Evolutionary conservation across 2,888 invertebrate genomes (phyloP).

Genomic region (Hemistola chrysoprasaria): DNA sequence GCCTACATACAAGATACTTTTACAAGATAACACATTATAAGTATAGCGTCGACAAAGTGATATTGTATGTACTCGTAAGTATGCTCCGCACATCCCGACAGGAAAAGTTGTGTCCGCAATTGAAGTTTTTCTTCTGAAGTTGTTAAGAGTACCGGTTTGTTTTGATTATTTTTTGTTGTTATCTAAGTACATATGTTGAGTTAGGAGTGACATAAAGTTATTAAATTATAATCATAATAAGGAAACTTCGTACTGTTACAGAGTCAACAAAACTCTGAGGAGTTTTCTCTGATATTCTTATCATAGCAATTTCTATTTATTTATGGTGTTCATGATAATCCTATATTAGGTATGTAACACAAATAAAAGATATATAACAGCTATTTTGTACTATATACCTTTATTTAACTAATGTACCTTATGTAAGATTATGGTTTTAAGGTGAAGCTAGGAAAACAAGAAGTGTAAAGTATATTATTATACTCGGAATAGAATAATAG

Average conservation of each 20-base stretch:
- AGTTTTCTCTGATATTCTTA: constrained; percentile 8
- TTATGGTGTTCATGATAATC: constrained; percentile 7
- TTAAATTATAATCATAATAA: constrained; percentile 30
- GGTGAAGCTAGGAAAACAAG: too few species aligned
- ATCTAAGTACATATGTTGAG: constrained; percentile 19
- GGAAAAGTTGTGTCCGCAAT: constrained; percentile 51
- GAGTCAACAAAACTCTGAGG: constrained; percentile 3
- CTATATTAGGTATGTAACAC: too few species aligned
- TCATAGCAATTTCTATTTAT: constrained; percentile 5
- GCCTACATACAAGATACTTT: not conserved
- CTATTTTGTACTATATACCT: too few species aligned
- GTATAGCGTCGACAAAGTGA: constrained; percentile 21
- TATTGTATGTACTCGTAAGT: constrained; percentile 38
- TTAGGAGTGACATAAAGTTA: constrained; percentile 25
- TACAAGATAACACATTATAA: constrained; percentile 2
- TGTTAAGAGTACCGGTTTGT: constrained; percentile 44
- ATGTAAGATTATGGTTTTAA: too few species aligned
- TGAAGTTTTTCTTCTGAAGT: constrained; percentile 52
- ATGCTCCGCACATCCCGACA: constrained; percentile 41
- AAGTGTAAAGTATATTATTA: too few species aligned
- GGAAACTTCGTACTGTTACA: constrained; percentile 21
- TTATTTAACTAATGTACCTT: too few species aligned
- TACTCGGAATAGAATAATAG: too few species aligned
- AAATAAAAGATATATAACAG: too few species aligned
- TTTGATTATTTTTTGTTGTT: constrained; percentile 41